Conservation (phyloP, 1,140 invertebrate genomes). For the Hyposmocoma kahamanoa region DNA sequence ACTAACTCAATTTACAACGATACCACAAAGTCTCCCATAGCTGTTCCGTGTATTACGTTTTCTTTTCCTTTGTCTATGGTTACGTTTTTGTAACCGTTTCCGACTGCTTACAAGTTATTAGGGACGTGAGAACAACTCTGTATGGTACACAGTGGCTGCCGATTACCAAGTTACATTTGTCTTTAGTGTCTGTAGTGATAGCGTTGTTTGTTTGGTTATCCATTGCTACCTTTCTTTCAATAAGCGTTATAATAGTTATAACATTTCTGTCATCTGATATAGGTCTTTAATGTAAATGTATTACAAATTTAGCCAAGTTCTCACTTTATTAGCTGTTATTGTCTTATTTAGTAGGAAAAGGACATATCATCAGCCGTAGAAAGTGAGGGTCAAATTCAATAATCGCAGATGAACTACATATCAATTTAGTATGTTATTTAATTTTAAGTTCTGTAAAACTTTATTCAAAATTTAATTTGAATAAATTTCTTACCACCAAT, state of each 20-base stretch:
- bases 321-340: too few relatives aligned
- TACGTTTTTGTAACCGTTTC: slow-evolving; percentile 58
- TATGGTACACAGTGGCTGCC: slow-evolving; percentile 17
- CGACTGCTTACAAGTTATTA: slow-evolving; percentile 51
- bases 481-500: too few relatives aligned
- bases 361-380: too few relatives aligned
- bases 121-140: slow-evolving; percentile 44
- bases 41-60: slow-evolving; percentile 52
- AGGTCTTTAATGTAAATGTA: too few relatives aligned
- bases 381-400: too few relatives aligned
- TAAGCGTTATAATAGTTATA: neutral
- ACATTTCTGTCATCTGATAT: too few relatives aligned
- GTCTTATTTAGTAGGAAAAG: too few relatives aligned
- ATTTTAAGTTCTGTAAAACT: too few relatives aligned
- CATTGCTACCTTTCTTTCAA: slow-evolving; percentile 11
- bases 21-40: slow-evolving; percentile 40
- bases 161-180: slow-evolving; percentile 33
- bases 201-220: slow-evolving; percentile 16
- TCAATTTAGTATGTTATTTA: too few relatives aligned
- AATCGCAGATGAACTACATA: too few relatives aligned
- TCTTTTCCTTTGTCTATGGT: slow-evolving; percentile 48
- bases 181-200: slow-evolving; percentile 24
- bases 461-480: too few relatives aligned
- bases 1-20: slow-evolving; percentile 7
- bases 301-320: too few relatives aligned